Percentiles rank a stretch among this genome's conserved stretches.
phyloP scores from a whole-genome alignment of 2,113 vertebrate genomes.

The Perccottus glenii region DNA sequence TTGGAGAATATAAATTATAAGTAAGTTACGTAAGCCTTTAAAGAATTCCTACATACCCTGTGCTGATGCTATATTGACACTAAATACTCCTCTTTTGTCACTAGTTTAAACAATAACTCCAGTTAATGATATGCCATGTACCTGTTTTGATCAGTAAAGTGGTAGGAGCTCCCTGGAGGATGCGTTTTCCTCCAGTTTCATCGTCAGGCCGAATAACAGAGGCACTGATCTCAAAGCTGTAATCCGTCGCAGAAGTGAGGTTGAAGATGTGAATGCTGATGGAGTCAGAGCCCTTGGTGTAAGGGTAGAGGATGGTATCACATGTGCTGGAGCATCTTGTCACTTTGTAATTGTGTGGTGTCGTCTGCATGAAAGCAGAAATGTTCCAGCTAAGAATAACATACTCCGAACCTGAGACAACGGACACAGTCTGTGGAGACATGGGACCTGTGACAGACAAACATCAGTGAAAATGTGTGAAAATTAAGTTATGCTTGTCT shows the following conservation, averaged over 20 bases:
- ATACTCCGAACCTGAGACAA: constrained; percentile 2
- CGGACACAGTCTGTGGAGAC: constrained; percentile 6
- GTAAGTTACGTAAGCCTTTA: too few species aligned
- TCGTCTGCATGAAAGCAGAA: constrained; percentile 48
- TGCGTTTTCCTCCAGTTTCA: not conserved
- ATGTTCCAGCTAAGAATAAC: constrained; percentile 45
- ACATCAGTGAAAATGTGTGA: not conserved
- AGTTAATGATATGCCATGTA: not conserved
- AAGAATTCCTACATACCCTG: too few species aligned
- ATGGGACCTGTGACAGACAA: not conserved
- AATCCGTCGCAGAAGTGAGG: constrained; percentile 26
- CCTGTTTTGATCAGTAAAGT: constrained; percentile 27
- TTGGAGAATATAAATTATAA: too few species aligned
- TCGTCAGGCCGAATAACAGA: constrained; percentile 18
- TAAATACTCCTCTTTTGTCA: too few species aligned
- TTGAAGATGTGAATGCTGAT: constrained; percentile 42
- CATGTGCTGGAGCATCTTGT: constrained; percentile 23
- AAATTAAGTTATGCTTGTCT: too few species aligned
- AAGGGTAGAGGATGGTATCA: not conserved
- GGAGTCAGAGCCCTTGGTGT: not conserved
- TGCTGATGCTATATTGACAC: too few species aligned
- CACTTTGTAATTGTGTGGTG: constrained; percentile 47
- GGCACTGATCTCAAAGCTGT: constrained; percentile 27
- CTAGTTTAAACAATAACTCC: too few species aligned
- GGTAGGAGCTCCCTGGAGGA: constrained; percentile 20